These are phyloP conservation scores for Centropus unirufus DNA, from an alignment of 2,113 vertebrate species.

Conservation along the genomic window DNA sequence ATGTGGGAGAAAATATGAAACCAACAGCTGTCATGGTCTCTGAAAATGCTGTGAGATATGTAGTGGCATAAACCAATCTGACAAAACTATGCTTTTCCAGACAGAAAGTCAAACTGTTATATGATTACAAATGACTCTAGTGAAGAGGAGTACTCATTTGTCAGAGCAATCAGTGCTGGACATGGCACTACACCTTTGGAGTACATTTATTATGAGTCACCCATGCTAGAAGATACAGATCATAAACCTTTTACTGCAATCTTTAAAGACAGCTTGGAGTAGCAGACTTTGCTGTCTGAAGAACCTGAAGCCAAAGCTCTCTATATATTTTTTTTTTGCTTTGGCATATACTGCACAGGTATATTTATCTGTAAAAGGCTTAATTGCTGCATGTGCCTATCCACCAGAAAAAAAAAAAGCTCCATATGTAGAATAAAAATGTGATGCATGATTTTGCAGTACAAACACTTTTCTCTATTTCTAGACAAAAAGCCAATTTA, in stretches of 20 bases:
- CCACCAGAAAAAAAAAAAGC: not conserved
- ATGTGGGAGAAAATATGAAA: conserved; percentile 27
- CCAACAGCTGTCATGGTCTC: conserved; percentile 29
- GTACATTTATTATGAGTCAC: conserved; percentile 44
- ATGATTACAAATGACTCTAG: conserved; percentile 18
- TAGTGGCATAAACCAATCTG: conserved; percentile 1
- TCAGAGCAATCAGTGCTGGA: conserved; percentile 41
- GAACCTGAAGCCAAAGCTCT: conserved; percentile 19
- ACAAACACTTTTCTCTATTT: not conserved
- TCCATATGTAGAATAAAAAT: not conserved
- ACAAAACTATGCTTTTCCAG: conserved; percentile 22
- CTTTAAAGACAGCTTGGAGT: conserved; percentile 30
- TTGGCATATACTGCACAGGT: not conserved
- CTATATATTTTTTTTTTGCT: not conserved
- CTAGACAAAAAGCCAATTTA: not conserved
- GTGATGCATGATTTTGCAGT: conserved; percentile 17
- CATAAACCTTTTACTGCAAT: conserved; percentile 52
- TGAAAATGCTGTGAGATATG: conserved; percentile 3
- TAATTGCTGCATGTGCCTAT: conserved; percentile 38
- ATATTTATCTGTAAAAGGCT: not conserved
- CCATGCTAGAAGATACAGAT: conserved; percentile 4
- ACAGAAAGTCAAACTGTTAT: conserved; percentile 50
- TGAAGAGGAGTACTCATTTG: conserved; percentile 48
- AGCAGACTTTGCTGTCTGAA: not conserved
- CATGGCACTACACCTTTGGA: conserved; percentile 21